Percentiles rank a stretch among this genome's conserved stretches.
These are phyloP conservation scores for Chorisops tibialis DNA, from an alignment of 2,888 invertebrate species.

Conservation along the genomic window DNA sequence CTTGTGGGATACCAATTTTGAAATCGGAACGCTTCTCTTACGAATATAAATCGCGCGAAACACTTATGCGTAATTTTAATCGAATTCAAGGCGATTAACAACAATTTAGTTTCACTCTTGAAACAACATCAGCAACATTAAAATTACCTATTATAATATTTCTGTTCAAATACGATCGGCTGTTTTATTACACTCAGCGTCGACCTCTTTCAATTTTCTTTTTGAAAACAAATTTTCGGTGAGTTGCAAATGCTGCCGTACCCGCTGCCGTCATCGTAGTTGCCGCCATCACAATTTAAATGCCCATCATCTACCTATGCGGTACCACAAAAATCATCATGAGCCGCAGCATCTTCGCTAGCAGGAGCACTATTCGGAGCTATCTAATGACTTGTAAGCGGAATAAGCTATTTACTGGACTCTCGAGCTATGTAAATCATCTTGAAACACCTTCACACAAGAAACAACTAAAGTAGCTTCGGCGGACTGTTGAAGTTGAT, in stretches of 20 bases:
- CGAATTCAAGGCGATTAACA: conserved; percentile 23
- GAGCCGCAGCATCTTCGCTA: conserved; percentile 1
- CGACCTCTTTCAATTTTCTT: conserved; percentile 18
- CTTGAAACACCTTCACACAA: conserved; percentile 30
- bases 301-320: conserved; percentile 14
- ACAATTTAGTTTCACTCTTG: conserved; percentile 24
- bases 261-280: too few species aligned
- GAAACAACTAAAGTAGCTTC: conserved; percentile 20
- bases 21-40: too few species aligned
- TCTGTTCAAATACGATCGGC: not conserved
- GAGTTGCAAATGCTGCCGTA: conserved; percentile 16
- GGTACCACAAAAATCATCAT: conserved; percentile 13
- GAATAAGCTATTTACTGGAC: conserved; percentile 7
- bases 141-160: conserved; percentile 17
- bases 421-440: conserved; percentile 29
- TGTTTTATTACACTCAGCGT: not conserved
- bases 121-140: conserved; percentile 6
- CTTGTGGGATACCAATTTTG: conserved; percentile 17
- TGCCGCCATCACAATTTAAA: conserved; percentile 20
- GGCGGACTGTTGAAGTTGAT: conserved; percentile 9
- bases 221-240: conserved; percentile 24
- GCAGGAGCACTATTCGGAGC: not conserved
- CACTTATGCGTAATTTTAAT: conserved; percentile 8
- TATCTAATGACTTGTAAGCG: conserved; percentile 22
- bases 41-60: too few species aligned